A percentile compares a stretch with the other conserved stretches of the same genome.
phyloP scores from a whole-genome alignment of 2,888 invertebrate species.

The Cosmorhoe ocellata region DNA sequence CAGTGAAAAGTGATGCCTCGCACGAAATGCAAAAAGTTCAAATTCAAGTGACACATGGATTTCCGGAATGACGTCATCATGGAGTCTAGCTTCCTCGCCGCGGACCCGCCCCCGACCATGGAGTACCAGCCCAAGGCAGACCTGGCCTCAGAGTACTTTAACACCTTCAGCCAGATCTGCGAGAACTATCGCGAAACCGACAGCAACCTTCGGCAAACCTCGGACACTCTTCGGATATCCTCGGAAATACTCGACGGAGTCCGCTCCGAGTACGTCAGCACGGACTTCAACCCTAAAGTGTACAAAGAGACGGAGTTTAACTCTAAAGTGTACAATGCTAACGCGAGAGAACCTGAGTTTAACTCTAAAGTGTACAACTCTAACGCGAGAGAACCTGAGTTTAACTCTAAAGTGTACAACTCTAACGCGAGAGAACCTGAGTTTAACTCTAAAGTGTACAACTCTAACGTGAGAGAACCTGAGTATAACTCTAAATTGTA shows the following conservation, averaged over 20 bases:
- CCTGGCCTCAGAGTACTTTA: slow-evolving; percentile 72
- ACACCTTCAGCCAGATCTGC: slow-evolving; percentile 75
- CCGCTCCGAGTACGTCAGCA: slow-evolving; percentile 53
- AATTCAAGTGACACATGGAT: slow-evolving; percentile 66
- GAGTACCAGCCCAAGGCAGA: slow-evolving; percentile 65
- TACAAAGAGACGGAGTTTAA: slow-evolving; percentile 16
- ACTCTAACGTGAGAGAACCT: slow-evolving; percentile 21
- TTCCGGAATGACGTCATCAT: slow-evolving; percentile 62
- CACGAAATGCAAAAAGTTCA: slow-evolving; percentile 64
- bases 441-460: slow-evolving; percentile 28
- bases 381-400: slow-evolving; percentile 11
- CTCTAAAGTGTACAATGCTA: no score
- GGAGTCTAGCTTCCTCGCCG: slow-evolving; percentile 78
- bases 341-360: slow-evolving; percentile 36
- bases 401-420: slow-evolving; percentile 38
- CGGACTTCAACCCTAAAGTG: slow-evolving; percentile 47
- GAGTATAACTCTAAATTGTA: slow-evolving; percentile 31
- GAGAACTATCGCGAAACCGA: slow-evolving; percentile 70
- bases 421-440: slow-evolving; percentile 18
- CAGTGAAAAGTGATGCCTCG: slow-evolving; percentile 54
- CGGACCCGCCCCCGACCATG: slow-evolving; percentile 82
- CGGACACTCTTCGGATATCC: slow-evolving; percentile 64
- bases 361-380: slow-evolving; percentile 36
- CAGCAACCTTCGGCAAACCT: slow-evolving; percentile 64
- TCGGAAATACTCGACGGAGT: slow-evolving; percentile 70